phyloP scores from a whole-genome alignment of 2,113 vertebrate genomes.

The Clupea harengus region DNA sequence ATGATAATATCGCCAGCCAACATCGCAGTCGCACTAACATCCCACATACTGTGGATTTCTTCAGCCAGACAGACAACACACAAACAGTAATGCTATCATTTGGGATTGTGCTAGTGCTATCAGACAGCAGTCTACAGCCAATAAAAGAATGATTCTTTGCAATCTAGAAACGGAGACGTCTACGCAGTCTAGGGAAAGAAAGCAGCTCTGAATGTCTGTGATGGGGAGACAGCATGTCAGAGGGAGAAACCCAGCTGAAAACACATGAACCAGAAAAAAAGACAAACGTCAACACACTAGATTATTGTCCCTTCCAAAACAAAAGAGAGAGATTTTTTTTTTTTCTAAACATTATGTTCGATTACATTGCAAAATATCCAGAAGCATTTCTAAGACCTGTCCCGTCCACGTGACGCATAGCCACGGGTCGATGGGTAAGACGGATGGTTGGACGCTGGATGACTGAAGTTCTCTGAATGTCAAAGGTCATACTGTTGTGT shows the following conservation, averaged over 20 bases:
- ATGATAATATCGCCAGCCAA: not conserved
- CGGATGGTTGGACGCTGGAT: not conserved
- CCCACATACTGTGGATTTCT: not conserved
- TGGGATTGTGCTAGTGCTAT: not conserved
- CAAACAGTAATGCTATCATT: not conserved
- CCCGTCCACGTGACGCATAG: too few relatives aligned
- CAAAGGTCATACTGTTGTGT: not conserved
- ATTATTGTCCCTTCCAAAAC: too few relatives aligned
- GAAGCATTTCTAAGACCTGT: too few relatives aligned
- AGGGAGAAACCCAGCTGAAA: not conserved
- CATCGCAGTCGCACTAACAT: not conserved
- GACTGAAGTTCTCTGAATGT: not conserved
- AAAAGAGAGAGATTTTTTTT: too few relatives aligned
- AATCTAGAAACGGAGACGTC: not conserved
- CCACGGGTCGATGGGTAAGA: too few relatives aligned
- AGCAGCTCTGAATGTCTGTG: not conserved
- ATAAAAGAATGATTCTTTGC: not conserved
- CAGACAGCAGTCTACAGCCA: not conserved
- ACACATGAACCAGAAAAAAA: not conserved
- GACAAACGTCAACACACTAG: not conserved
- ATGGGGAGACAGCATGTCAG: not conserved
- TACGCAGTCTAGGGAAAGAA: not conserved
- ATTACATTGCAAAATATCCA: too few relatives aligned
- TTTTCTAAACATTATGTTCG: too few relatives aligned
- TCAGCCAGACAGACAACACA: not conserved